Conservation (phyloP, 2,797 vertebrate genomes). For the Falco columbarius region DNA sequence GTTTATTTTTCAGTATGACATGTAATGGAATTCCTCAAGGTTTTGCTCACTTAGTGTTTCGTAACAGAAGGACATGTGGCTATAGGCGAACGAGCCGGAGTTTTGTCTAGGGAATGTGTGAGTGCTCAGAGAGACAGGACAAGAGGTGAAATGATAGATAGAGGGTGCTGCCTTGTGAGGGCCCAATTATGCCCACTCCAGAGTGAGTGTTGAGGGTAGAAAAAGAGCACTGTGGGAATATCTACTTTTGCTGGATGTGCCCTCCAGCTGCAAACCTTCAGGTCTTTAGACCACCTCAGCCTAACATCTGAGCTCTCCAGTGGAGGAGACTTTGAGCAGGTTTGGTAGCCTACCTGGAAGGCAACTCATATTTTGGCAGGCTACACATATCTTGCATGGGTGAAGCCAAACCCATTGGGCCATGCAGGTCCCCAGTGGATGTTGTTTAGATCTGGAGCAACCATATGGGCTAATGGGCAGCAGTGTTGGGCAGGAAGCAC, state of each 20-base stretch:
- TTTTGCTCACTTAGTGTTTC: not conserved
- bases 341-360: not conserved
- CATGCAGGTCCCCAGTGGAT: not conserved
- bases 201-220: not conserved
- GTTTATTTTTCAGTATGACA: not conserved
- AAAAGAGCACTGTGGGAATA: not conserved
- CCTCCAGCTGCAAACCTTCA: not conserved
- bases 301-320: rapidly evolving
- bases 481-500: not conserved
- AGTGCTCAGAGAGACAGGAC: not conserved
- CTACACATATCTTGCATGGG: rapidly evolving
- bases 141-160: not conserved
- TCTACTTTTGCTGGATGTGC: not conserved
- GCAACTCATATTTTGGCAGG: not conserved
- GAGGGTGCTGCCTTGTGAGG: not conserved
- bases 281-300: not conserved
- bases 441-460: not conserved
- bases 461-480: not conserved
- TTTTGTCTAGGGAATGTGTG: not conserved
- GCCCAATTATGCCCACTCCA: not conserved
- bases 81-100: rapidly evolving
- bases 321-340: not conserved
- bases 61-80: not conserved
- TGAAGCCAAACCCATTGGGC: not conserved
- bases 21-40: not conserved